phyloP scores from a whole-genome alignment of 2,888 invertebrate genomes.

The Charanyca ferruginea region DNA sequence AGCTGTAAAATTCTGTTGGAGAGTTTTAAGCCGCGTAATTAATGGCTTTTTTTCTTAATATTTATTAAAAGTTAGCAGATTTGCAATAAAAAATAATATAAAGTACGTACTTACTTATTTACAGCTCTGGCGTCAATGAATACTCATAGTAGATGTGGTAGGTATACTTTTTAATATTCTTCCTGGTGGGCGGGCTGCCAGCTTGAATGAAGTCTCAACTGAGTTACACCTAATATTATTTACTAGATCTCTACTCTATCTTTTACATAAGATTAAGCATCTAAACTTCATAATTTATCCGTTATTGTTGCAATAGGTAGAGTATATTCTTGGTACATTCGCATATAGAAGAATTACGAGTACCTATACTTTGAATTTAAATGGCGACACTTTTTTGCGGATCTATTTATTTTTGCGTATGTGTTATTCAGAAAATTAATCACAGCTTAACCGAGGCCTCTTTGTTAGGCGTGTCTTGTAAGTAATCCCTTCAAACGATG shows the following conservation, averaged over 20 bases:
- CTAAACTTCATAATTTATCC: too few species aligned
- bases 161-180: conserved; percentile 15
- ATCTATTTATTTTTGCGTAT: conserved; percentile 17
- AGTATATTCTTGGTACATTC: too few species aligned
- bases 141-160: not conserved
- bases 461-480: conserved; percentile 38
- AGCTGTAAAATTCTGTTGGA: conserved; percentile 46
- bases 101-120: not conserved
- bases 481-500: conserved; percentile 47
- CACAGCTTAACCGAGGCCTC: conserved; percentile 43
- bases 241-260: not conserved
- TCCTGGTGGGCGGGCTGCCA: conserved; percentile 38
- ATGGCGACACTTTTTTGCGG: not conserved
- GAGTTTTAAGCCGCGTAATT: conserved; percentile 38
- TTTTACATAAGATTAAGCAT: not conserved
- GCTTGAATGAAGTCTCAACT: conserved; percentile 32
- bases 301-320: too few species aligned
- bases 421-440: conserved; percentile 49
- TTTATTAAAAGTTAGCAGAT: conserved; percentile 31
- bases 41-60: conserved; percentile 40
- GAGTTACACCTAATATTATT: not conserved
- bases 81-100: conserved; percentile 21
- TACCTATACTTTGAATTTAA: not conserved
- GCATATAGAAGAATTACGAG: not conserved
- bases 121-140: not conserved